A percentile compares a stretch with the other conserved stretches of the same genome.
Evolutionary conservation across 2,797 vertebrate genomes (phyloP).

Genomic region (Geotrypetes seraphini): DNA sequence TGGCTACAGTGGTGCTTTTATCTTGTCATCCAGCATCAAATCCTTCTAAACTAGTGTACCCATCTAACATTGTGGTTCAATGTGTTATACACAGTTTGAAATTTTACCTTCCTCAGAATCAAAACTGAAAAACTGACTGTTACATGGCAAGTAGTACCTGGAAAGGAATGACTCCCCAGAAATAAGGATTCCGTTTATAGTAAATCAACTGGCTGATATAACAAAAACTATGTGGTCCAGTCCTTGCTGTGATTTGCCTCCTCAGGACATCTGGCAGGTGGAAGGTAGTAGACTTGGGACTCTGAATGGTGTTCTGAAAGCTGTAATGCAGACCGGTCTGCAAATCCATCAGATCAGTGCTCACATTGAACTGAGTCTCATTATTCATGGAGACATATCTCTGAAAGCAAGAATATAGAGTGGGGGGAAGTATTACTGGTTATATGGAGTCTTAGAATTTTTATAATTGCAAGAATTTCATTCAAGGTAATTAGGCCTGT

Average conservation of each 20-base stretch:
- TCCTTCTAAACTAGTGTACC: too few species aligned
- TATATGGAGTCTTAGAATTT: too few species aligned
- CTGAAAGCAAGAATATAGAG: constrained; percentile 41
- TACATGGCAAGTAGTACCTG: constrained; percentile 36
- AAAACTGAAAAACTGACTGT: too few species aligned
- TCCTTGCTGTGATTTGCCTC: constrained; percentile 4
- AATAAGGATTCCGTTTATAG: constrained; percentile 42
- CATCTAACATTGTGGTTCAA: too few species aligned
- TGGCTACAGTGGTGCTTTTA: too few species aligned
- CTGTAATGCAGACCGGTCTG: constrained; percentile 17
- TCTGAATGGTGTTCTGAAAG: constrained; percentile 20
- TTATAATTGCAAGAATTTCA: too few species aligned
- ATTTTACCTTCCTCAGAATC: too few species aligned
- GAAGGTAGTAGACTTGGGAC: constrained; percentile 30
- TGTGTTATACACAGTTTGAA: too few species aligned
- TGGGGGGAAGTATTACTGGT: too few species aligned
- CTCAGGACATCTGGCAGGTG: constrained; percentile 39
- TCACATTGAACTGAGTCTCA: constrained; percentile 31
- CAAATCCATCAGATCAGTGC: constrained; percentile 29
- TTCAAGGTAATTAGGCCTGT: too few species aligned
- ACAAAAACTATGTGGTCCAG: constrained; percentile 21
- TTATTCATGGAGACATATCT: constrained; percentile 26
- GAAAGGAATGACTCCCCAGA: constrained; percentile 2
- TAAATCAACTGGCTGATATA: constrained; percentile 44
- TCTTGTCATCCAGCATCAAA: too few species aligned